Evolutionary conservation across 2,113 vertebrate species (phyloP), one percentile per base, ranked within the genome.

Genomic region (Mirza zaza): DNA sequence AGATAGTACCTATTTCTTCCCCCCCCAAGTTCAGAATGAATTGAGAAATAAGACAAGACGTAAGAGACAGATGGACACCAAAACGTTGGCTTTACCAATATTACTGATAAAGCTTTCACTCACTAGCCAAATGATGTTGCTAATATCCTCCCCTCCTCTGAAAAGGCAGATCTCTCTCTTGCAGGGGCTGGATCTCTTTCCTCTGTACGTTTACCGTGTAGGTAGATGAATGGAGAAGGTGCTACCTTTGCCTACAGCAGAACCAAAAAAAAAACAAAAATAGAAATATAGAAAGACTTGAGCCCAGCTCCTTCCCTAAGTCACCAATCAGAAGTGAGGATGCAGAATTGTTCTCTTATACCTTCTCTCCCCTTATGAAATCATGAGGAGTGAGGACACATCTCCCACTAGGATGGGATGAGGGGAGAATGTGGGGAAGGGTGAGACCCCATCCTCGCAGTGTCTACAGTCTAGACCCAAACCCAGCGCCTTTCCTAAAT

Each of bases 141-240:
- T 67, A 45, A 45, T 36, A 55, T 45, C 20, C 17, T 25, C 15
- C 6, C 36, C 3, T 6, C 18, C 36, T 1, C 1, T 0, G 8
- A 71, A 42, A 75, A 42, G 50, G 12, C 8, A 71, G 76, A 59
- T 11, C 42, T 79, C 32, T 87, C 2, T 32, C 57, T 59, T 34
- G 27, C 4, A 75, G 55, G 48, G 5, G 21, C 63, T 83, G 55
- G 39, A n/a, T 5, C 63, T 77, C 25, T 48, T 63, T 79, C 25
- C 63, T 67, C 86, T 94, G 32, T 15, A 94, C 59, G 32, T 45
- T 92, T 73, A 82, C 45, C 5, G 5, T 39, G 25, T 81, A 80
- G 36, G 73, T 42, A 71, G 20, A 77, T 81, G 23, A 87, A 29
- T 50, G 39, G 39, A 65, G 36, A 82, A 90, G 39, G 84, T 18